These are phyloP conservation scores for Pristionchus exspectatus DNA, from an alignment of 2,888 invertebrate species.

Conservation along the genomic window DNA sequence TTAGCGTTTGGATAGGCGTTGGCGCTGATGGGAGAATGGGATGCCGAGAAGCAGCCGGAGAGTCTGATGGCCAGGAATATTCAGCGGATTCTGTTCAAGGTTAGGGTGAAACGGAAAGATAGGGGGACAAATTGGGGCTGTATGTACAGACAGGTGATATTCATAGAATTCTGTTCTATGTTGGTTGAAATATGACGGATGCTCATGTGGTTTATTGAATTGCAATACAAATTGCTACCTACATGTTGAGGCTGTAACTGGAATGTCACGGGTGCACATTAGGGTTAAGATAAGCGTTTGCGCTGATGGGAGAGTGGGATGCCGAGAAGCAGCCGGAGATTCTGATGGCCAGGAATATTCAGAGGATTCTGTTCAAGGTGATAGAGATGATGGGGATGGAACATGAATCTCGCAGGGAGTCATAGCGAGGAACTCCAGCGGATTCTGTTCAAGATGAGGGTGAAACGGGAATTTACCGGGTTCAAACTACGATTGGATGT, in stretches of 20 bases:
- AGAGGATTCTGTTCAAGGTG: constrained; percentile 83
- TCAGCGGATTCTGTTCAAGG: constrained; percentile 84
- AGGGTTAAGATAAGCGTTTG: too few relatives aligned
- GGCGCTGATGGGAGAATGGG: not conserved
- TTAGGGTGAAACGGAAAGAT: not conserved
- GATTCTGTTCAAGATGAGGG: constrained; percentile 81
- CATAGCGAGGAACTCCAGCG: constrained; percentile 82
- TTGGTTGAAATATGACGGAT: not conserved
- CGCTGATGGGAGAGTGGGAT: not conserved
- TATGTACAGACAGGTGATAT: too few relatives aligned
- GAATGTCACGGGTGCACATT: not conserved
- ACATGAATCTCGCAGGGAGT: too few relatives aligned
- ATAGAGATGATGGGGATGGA: too few relatives aligned
- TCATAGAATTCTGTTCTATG: constrained; percentile 84
- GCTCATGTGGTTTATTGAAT: too few relatives aligned
- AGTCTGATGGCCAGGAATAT: constrained; percentile 78
- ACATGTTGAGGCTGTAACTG: not conserved
- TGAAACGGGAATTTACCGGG: not conserved
- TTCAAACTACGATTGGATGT: too few relatives aligned
- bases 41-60: constrained; percentile 59
- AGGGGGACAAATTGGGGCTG: too few relatives aligned
- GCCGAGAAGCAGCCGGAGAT: constrained; percentile 62
- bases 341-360: constrained; percentile 79
- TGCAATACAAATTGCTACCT: too few relatives aligned
- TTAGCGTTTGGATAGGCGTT: too few relatives aligned